phyloP scores from a whole-genome alignment of 2,888 invertebrate species.

The Acleris literana region DNA sequence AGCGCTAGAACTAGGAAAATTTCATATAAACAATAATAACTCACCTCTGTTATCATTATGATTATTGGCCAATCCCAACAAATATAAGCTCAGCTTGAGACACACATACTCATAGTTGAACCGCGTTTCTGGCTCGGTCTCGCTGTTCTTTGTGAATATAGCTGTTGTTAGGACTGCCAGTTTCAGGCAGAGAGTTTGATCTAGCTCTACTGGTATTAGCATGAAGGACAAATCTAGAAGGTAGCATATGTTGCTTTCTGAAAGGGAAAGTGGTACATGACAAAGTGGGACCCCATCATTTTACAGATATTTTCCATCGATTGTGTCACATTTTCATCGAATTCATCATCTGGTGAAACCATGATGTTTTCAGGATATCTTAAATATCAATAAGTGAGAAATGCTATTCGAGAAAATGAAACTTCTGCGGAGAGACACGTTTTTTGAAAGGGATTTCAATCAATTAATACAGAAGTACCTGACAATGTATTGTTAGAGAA shows the following conservation, averaged over 20 bases:
- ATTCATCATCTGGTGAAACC: too few species aligned
- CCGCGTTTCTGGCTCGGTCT: constrained; percentile 43
- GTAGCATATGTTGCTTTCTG: constrained; percentile 66
- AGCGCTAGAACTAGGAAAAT: background rate
- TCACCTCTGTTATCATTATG: constrained; percentile 70
- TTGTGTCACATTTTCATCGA: too few species aligned
- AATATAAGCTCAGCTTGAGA: constrained; percentile 63
- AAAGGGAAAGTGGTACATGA: constrained; percentile 38
- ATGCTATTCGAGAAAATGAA: too few species aligned
- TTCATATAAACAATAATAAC: constrained; percentile 1
- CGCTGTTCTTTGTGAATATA: constrained; percentile 59
- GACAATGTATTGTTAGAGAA: too few species aligned
- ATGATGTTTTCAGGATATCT: too few species aligned
- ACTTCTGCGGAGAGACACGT: too few species aligned
- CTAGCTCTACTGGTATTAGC: constrained; percentile 57
- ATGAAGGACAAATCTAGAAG: constrained; percentile 66
- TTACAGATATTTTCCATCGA: too few species aligned
- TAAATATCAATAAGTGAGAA: too few species aligned
- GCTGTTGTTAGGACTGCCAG: constrained; percentile 64
- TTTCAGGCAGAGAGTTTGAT: constrained; percentile 58
- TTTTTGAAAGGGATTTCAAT: too few species aligned
- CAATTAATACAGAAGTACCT: too few species aligned
- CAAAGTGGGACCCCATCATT: too few species aligned
- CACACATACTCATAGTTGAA: constrained; percentile 66
- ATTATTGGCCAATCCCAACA: constrained; percentile 59